Base-by-base conservation (phyloP, 2,113 vertebrate species). In the Neomonachus schauinslandi region DNA sequence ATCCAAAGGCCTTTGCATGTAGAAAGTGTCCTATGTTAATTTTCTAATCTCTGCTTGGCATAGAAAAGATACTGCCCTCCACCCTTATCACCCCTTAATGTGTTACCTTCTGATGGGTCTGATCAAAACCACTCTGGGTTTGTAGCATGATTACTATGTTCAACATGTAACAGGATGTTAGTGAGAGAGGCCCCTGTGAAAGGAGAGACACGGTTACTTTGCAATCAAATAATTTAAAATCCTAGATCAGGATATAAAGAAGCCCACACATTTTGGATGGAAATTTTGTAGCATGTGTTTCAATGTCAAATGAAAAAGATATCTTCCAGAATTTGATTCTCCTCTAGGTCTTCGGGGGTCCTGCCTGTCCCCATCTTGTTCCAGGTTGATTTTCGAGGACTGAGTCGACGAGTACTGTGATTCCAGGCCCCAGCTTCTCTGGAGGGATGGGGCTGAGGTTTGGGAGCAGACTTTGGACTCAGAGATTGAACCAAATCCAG, bases 261-360 rank as follows among this genome's bases (percentile, higher is more conserved):
- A 96, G 95, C 63, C 69, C 84, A 86, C 8, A 90, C 61, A 83
- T 87, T 97, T 97, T 91, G 89, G 72, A 49, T 24, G 72, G 69
- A 96, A 96, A 16, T 79, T 59, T 24, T 94, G 88, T 28, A 97
- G 92, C 61, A 42, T 46, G 49, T 4, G 39, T 42, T 31, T 46
- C 82, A 86, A 98, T 97, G 98, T 99, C 99, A 99, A 98, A 99
- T 99, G 97, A 99, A 99, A 99, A 99, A 99, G 93, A 99, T 99
- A 61, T 99, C 99, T 97, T 99, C 99, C 0, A 99, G 99, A 67
- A 99, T 99, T 67, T 98, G 99, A 91, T 99, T 99, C 98, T 99
- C 99, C 90, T 99, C 99, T 72, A 99, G 97, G 36, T 99, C 99
- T 18, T 98, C 99, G 4, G 91, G 91, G 96, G 95, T 98, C 57